phyloP scores from a whole-genome alignment of 2,888 invertebrate genomes.

The Chloroclystis v-ata region DNA sequence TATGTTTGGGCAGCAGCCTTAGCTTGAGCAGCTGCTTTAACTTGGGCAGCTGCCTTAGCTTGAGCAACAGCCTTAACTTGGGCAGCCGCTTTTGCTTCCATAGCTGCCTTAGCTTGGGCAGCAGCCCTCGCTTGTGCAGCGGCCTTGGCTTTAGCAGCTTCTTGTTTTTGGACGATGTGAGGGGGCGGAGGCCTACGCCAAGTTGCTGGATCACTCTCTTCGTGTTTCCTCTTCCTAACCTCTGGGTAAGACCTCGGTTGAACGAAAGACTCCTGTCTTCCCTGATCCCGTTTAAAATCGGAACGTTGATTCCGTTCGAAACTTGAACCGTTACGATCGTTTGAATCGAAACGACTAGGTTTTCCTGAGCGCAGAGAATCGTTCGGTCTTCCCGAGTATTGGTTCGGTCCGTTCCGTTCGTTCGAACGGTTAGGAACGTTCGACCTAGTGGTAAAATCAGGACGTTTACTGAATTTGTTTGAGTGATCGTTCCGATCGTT shows the following conservation, averaged over 20 bases:
- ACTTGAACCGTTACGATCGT: not conserved
- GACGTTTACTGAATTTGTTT: no score
- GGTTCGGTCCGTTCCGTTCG: slow-evolving; percentile 6
- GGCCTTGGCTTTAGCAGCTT: no score
- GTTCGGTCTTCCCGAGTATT: slow-evolving; percentile 2
- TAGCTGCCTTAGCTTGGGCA: no score
- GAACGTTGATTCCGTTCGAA: slow-evolving; percentile 1
- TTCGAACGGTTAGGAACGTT: slow-evolving; percentile 2
- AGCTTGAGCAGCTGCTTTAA: no score
- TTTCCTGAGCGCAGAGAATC: slow-evolving; percentile 1
- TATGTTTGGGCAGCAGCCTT: no score
- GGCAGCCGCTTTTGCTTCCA: no score
- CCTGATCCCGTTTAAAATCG: not conserved
- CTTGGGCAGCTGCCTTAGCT: no score
- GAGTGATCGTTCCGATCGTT: not conserved
- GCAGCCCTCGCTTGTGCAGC: no score
- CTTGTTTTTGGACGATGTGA: no score
- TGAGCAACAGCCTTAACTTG: no score
- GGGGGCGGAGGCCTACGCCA: no score
- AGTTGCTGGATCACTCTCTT: not conserved
- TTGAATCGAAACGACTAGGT: not conserved
- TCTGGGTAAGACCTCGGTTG: not conserved
- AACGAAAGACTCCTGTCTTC: not conserved
- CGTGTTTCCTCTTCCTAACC: slow-evolving; percentile 10
- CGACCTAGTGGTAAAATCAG: not conserved